These are phyloP conservation scores for Eidolon helvum DNA, from an alignment of 2,113 vertebrate genomes.

Conservation along the genomic window DNA sequence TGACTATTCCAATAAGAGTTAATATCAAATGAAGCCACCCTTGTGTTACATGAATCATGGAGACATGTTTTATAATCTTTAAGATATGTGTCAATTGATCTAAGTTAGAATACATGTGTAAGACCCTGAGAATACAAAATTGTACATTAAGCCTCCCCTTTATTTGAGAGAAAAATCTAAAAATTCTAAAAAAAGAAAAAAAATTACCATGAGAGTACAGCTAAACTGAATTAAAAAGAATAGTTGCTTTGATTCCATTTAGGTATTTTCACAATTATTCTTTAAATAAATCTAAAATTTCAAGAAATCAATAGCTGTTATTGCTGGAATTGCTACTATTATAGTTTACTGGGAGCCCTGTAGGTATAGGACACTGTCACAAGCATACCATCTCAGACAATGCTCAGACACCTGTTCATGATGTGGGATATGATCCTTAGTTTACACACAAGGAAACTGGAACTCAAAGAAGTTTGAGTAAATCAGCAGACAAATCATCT, in stretches of 20 bases:
- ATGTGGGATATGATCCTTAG: not conserved
- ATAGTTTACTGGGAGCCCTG: not conserved
- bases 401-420: not conserved
- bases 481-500: not conserved
- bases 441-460: not conserved
- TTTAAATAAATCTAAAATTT: conserved; percentile 33
- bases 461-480: not conserved
- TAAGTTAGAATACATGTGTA: not conserved
- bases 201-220: not conserved
- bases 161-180: not conserved
- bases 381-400: not conserved
- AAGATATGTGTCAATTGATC: not conserved
- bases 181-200: not conserved
- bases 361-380: not conserved
- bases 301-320: not conserved
- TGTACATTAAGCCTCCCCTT: not conserved
- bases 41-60: not conserved
- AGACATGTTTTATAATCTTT: not conserved
- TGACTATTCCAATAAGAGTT: not conserved
- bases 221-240: not conserved
- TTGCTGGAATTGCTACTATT: not conserved
- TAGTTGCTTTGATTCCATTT: not conserved
- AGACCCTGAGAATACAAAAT: not conserved
- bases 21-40: not conserved
- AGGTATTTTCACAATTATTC: not conserved